Base-by-base conservation (phyloP, 2,888 invertebrate genomes). In the Auanema sp. region DNA sequence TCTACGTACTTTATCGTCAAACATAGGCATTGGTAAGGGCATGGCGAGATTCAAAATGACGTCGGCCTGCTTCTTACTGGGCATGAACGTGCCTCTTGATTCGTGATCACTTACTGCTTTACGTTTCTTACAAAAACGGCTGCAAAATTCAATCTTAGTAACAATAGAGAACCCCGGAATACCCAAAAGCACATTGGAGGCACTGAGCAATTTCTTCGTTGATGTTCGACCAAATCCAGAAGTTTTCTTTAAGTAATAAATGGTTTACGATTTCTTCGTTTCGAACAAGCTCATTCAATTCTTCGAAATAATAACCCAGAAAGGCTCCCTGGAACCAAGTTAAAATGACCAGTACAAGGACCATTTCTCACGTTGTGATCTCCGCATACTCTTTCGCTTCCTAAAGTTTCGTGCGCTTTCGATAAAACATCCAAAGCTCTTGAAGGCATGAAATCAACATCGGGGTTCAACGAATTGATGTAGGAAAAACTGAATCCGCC, bases 401-500 rank as follows among this genome's bases (percentile, higher is more conserved):
- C 67, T 10, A 76, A 51, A 16, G 57, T 61, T 44, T 72, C 71
- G 59, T 76, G 76, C 1, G 76, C 73, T 16, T 66, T 69, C 6
- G 66, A 61, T 11, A 76, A 60, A 10, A 76, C 58, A 58, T 69
- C 65, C 43, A 74, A 42, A 5, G 70, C 70, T 2, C 65, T 43
- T 14, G 61, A 33, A 18, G 76, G 76, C 58, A 76, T 42, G 12
- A 55, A 60, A 43, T 68, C 60, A 1, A 62, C 62, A 49, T 69
- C 65, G 0, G 54, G 54, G 40, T 67, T 61, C 24, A 74, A 41
- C 16, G 59, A 47, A 24, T 59, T 40, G 23, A 73, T 58, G 24
- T 73, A 66, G n/a, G 61, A 61, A 14, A 63, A 40, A 1, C 33
- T 56, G 33, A 24, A 21, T 1, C 49, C 53, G 8, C 44, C 58